A percentile compares a stretch with the other conserved stretches of the same genome.
These are phyloP conservation scores for Geopemphigus sp. DNA, from an alignment of 1,140 invertebrate genomes.

Conservation along the genomic window DNA sequence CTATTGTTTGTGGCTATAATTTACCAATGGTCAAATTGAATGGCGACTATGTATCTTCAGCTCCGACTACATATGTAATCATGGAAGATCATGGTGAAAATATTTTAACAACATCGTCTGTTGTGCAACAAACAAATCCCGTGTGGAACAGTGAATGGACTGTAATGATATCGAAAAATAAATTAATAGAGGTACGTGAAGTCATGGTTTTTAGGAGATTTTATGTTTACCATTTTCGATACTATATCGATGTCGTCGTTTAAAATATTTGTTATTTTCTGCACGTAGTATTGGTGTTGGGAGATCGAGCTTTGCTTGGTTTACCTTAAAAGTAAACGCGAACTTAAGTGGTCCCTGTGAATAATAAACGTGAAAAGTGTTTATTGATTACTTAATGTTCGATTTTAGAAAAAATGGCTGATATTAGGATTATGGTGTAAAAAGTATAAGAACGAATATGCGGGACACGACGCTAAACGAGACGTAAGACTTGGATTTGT, in stretches of 20 bases:
- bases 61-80: constrained; percentile 25
- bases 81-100: not conserved
- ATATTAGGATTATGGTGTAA: constrained; percentile 37
- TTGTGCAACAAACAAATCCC: constrained; percentile 28
- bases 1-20: not conserved
- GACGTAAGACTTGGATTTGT: constrained; percentile 25
- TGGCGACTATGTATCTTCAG: not conserved
- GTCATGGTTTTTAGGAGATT: too few species aligned
- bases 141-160: constrained; percentile 26
- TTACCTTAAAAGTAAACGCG: too few species aligned
- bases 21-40: constrained; percentile 19
- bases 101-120: constrained; percentile 2
- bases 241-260: too few species aligned
- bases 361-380: too few species aligned
- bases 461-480: constrained; percentile 20
- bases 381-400: not conserved
- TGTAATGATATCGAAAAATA: not conserved
- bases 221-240: too few species aligned
- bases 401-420: constrained; percentile 1
- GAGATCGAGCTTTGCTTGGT: too few species aligned
- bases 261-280: too few species aligned
- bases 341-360: too few species aligned
- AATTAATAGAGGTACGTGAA: constrained; percentile 22
- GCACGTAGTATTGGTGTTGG: too few species aligned
- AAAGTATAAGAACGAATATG: constrained; percentile 28